Conservation (phyloP, 2,113 vertebrate species). For the Trochalopteron elliotii region DNA sequence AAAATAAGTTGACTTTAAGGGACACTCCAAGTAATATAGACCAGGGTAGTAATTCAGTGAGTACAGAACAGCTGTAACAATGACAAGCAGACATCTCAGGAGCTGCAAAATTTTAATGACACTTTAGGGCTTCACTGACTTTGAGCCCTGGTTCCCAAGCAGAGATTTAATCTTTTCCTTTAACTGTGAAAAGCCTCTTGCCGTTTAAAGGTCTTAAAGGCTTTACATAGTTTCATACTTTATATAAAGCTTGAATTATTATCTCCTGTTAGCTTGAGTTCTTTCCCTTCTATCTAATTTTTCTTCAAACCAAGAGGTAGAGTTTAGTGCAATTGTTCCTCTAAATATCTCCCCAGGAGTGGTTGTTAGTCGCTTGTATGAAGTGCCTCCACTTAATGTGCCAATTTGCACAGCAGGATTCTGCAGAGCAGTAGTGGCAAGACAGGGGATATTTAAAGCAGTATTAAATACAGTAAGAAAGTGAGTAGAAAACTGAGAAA, state of each 20-base stretch:
- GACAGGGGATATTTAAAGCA: conserved; percentile 11
- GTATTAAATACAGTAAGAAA: conserved; percentile 21
- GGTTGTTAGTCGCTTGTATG: background rate
- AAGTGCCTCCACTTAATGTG: conserved; percentile 16
- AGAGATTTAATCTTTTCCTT: background rate
- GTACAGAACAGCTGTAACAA: background rate
- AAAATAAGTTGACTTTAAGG: background rate
- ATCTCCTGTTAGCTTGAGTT: background rate
- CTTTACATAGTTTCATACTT: background rate
- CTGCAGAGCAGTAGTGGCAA: background rate
- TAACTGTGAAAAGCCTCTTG: background rate
- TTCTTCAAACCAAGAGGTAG: conserved; percentile 2
- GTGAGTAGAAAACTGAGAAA: background rate
- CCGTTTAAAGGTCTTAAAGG: background rate
- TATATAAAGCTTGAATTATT: background rate
- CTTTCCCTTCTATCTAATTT: conserved; percentile 11
- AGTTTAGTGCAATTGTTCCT: conserved; percentile 41
- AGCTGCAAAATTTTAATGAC: background rate
- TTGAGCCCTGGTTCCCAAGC: background rate
- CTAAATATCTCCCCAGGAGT: conserved; percentile 39
- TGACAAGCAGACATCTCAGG: background rate
- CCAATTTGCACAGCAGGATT: conserved; percentile 43
- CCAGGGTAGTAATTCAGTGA: background rate
- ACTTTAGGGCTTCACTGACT: background rate
- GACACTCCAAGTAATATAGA: background rate